Base-by-base conservation (phyloP, 2,113 vertebrate genomes). In the Lonchura striata region DNA sequence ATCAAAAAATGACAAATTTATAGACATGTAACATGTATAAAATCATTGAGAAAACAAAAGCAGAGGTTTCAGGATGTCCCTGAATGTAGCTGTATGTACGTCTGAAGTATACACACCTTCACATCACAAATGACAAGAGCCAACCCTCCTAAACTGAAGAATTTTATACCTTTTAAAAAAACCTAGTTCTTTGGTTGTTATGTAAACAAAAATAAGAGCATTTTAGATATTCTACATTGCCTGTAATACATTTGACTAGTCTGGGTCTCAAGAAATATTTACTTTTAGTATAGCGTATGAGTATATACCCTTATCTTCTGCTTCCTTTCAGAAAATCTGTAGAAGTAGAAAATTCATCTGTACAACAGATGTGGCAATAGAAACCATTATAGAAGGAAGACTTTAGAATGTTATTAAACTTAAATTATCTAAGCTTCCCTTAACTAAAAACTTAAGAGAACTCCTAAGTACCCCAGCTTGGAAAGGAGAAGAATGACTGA, bases 291-390 rank as follows among this genome's bases (percentile, higher is more conserved):
- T 11, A 59, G 79, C 33, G 71, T n/a, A n/a, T n/a, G n/a, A n/a
- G n/a, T n/a, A n/a, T n/a, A n/a, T n/a, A n/a, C 22, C 22, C 14
- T 4, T 44, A 14, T 10, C 25, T 59, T 33, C 16, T 44, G 31
- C 22, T 50, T 28, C 31, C 47, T 81, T 81, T 33, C 57, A 84
- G 35, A 84, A 92, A 82, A 56, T 11, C 21, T 0, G 0, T 11
- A 13, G 0, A 2, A 57, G 17, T 19, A 20, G 9, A 31, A 59
- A 75, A 61, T 6, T 39, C n/a, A 60, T 18, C 15, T 1, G 1
- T 61, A 46, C 63, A 87, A 78, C 13, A 53, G 6, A 54, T 31
- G 24, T 30, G 27, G 20, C 52, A 85, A 30, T 0, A 63, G n/a
- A 78, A 90, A 70, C 4, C 9, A 60, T 21, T 52, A 69, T 0